phyloP scores from a whole-genome alignment of 2,888 invertebrate genomes.

The Acleris sparsana region DNA sequence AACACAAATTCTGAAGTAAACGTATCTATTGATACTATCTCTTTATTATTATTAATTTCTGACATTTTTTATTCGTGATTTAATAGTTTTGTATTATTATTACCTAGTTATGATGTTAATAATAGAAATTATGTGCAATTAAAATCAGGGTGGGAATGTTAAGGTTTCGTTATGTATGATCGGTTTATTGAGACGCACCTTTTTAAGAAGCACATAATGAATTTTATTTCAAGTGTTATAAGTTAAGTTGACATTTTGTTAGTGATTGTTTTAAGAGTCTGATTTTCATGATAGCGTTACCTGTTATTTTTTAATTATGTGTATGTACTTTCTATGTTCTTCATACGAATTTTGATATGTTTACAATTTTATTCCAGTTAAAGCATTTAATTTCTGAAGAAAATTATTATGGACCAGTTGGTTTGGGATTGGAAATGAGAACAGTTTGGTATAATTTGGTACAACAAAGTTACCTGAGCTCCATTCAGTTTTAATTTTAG shows the following conservation, averaged over 20 bases:
- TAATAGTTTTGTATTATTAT: conserved; percentile 44
- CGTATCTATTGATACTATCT: conserved; percentile 35
- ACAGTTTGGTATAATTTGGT: conserved; percentile 44
- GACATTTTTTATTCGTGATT: conserved; percentile 36
- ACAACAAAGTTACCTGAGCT: conserved; percentile 78
- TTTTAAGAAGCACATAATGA: conserved; percentile 65
- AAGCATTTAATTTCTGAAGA: conserved; percentile 49
- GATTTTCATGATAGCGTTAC: conserved; percentile 71
- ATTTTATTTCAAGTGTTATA: conserved; percentile 60
- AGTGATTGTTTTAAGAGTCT: conserved; percentile 72
- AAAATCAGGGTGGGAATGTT: conserved; percentile 50
- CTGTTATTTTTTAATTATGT: conserved; percentile 64
- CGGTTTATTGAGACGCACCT: conserved; percentile 56
- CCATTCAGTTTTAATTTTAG: conserved; percentile 56
- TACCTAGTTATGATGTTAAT: conserved; percentile 40
- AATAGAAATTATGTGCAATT: conserved; percentile 50
- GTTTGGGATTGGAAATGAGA: conserved; percentile 43
- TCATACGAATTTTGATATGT: conserved; percentile 40
- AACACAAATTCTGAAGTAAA: conserved; percentile 47
- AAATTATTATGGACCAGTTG: too few relatives aligned
- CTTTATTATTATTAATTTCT: conserved; percentile 21
- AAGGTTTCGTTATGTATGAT: conserved; percentile 48
- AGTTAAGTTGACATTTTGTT: conserved; percentile 67
- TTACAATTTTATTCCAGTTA: conserved; percentile 43
- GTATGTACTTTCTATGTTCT: conserved; percentile 40